Conservation (phyloP, 2,797 vertebrate genomes). For the Synanceia verrucosa region DNA sequence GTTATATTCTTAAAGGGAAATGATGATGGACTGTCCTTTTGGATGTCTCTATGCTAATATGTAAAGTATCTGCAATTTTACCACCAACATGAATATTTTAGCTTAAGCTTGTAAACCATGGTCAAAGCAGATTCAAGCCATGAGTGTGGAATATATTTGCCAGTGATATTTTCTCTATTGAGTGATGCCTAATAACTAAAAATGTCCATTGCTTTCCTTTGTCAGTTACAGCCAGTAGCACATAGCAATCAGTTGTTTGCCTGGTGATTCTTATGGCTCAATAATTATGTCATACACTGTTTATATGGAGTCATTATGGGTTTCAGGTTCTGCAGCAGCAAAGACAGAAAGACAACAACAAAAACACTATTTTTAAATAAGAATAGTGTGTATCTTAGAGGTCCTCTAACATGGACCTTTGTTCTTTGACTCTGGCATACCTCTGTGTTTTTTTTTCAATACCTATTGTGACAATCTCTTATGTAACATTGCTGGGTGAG, state of each 20-base stretch:
- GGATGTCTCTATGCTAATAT: neutral
- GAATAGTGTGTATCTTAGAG: neutral
- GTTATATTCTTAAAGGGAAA: neutral
- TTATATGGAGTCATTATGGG: neutral
- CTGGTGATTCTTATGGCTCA: slow-evolving; percentile 15
- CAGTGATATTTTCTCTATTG: slow-evolving; percentile 9
- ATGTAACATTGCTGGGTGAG: neutral
- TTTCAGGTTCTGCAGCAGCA: neutral
- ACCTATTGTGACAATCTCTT: neutral
- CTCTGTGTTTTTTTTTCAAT: neutral
- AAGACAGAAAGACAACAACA: too few relatives aligned
- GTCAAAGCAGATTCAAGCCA: neutral
- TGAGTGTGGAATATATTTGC: slow-evolving; percentile 7
- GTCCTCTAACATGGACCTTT: neutral
- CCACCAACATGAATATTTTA: neutral
- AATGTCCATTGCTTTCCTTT: slow-evolving; percentile 22
- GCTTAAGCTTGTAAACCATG: neutral
- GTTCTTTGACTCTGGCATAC: neutral
- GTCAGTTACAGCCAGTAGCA: slow-evolving; percentile 9
- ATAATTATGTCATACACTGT: slow-evolving; percentile 1
- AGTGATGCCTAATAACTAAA: slow-evolving; percentile 29
- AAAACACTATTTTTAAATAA: too few relatives aligned
- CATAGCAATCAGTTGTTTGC: slow-evolving; percentile 29
- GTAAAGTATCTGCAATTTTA: neutral
- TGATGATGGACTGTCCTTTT: neutral